A percentile compares a stretch with the other conserved stretches of the same genome.
Conservation (phyloP, 1,140 invertebrate species). For the Drosophila takahashii region DNA sequence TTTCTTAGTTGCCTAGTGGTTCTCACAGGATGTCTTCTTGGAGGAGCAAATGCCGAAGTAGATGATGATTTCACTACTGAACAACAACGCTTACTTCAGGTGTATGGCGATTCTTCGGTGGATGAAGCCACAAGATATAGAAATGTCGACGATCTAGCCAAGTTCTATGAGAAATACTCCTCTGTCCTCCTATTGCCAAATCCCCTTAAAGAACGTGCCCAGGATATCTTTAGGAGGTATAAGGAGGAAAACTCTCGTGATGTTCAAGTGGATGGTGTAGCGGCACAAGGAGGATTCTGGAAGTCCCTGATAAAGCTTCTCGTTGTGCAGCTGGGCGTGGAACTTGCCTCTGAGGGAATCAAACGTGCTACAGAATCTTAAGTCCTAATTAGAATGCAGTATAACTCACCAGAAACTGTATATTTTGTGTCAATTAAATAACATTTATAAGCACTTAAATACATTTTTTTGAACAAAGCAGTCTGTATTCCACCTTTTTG, state of each 20-base stretch:
- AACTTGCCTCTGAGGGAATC: not conserved
- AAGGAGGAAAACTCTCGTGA: not conserved
- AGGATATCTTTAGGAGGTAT: not conserved
- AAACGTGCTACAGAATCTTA: not conserved
- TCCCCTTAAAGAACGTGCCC: not conserved
- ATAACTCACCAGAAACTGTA: too few species aligned
- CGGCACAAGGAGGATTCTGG: not conserved
- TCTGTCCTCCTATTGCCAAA: not conserved
- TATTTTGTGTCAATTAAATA: not conserved
- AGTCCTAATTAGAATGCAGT: not conserved
- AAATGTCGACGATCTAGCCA: not conserved
- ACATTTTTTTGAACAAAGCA: too few species aligned
- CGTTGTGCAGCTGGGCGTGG: constrained; percentile 1
- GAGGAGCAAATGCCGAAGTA: not conserved
- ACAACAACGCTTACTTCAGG: not conserved
- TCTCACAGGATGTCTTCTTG: not conserved
- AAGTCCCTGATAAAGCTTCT: not conserved
- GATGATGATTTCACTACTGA: not conserved
- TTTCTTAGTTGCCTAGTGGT: not conserved
- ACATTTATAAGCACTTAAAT: too few species aligned
- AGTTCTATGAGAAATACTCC: not conserved
- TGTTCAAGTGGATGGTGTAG: not conserved
- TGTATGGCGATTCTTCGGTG: not conserved
- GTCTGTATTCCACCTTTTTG: too few species aligned
- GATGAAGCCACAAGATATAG: not conserved